These are phyloP conservation scores for Andrena cerasifolii DNA, from an alignment of 1,140 invertebrate species.

Conservation along the genomic window DNA sequence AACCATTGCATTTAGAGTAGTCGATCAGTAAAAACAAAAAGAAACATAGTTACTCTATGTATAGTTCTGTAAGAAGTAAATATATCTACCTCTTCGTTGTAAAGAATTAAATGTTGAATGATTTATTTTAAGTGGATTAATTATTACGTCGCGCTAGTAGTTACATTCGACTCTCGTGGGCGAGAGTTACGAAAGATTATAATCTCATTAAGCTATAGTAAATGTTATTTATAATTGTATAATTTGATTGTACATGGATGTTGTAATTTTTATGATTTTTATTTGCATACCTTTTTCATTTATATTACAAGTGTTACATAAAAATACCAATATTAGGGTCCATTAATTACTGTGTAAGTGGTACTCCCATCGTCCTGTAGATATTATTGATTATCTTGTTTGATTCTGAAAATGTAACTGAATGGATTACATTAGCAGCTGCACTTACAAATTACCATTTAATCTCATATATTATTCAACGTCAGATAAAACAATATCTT, in stretches of 20 bases:
- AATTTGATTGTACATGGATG: background rate
- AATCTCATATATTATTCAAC: slow-evolving; percentile 50
- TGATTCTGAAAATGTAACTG: background rate
- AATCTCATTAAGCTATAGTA: background rate
- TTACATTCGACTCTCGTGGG: background rate
- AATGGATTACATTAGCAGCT: slow-evolving; percentile 15
- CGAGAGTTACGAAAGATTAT: background rate
- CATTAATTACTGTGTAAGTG: background rate
- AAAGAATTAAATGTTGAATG: background rate
- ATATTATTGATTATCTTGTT: background rate
- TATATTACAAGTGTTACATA: slow-evolving; percentile 63
- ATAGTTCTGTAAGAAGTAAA: too few species aligned
- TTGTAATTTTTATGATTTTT: slow-evolving; percentile 3
- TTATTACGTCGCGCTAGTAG: background rate
- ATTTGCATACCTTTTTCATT: slow-evolving; percentile 38
- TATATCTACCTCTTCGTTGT: too few species aligned
- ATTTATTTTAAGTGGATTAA: background rate
- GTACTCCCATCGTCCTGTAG: background rate
- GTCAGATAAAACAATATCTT: slow-evolving; percentile 60
- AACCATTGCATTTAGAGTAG: too few species aligned
- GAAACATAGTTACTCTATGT: too few species aligned
- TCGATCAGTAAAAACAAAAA: too few species aligned
- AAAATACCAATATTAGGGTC: background rate
- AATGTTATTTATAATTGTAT: too few species aligned
- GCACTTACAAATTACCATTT: slow-evolving; percentile 48